Base-by-base conservation (phyloP, 2,888 invertebrate species). In the Agrotis ipsilon region DNA sequence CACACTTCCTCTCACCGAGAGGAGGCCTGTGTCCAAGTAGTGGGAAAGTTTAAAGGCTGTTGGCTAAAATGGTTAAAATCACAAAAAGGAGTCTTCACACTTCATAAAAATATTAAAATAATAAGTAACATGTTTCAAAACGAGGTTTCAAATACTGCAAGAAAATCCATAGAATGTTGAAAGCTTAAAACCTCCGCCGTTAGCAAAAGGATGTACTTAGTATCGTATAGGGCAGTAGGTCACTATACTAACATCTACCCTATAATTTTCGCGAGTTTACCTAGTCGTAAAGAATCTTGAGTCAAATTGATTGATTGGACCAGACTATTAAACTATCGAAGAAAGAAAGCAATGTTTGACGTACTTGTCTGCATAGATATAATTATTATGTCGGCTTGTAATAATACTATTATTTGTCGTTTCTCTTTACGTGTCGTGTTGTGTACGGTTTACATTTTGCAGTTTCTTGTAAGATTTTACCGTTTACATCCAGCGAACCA, bases 341-440 rank as follows among this genome's bases (percentile, higher is more conserved):
- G 16, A 60, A 72, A 58, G 58, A 65, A 79, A 73, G 59, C 27
- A 43, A 18, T 4, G 11, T 18, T n/a, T 24, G 14, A 2, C 52
- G 24, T 58, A 32, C 45, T 66, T 45, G 13, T 32, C 27, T 32
- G 24, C 63, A 6, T 32, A 21, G n/a, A 24, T 39, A 21, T 62
- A 63, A 55, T 27, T 71, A 60, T 51, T 49, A 60, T 14, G 39
- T 32, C 19, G 1, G 24, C 3, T 43, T 27, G 57, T 48, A 78
- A 78, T 65, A 48, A 60, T 51, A 60, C 21, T 68, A 75, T 75
- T n/a, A n/a, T n/a, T n/a, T n/a, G n/a, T n/a, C n/a, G n/a, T n/a
- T n/a, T n/a, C n/a, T n/a, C n/a, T n/a, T n/a, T n/a, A n/a, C n/a
- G n/a, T n/a, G n/a, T n/a, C n/a, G n/a, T n/a, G n/a, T n/a, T n/a